Base-by-base conservation (phyloP, 2,888 invertebrate species). In the Drosophila eohydei region DNA sequence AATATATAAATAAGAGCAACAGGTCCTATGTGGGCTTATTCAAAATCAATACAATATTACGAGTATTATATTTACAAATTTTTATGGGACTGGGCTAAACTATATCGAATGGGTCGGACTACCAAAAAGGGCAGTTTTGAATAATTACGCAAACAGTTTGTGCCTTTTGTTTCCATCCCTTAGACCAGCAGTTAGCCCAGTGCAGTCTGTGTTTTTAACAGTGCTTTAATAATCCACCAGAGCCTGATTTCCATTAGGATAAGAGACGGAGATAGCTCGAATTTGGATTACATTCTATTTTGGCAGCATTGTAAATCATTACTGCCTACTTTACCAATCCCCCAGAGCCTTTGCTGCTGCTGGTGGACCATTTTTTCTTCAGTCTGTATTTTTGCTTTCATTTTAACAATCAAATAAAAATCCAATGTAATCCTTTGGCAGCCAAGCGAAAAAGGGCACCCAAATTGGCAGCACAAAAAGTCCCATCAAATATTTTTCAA, bases 391-490 rank as follows among this genome's bases (percentile, higher is more conserved):
- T 61, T 48, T 71, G 60, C 63, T 75, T 75, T 80, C 61, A 56
- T 70, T 74, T 70, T 63, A 67, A 79, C 87, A 84, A 89, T 87
- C 87, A 89, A 84, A 89, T 87, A 77, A 87, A 79, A 84, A 87
- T 87, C 88, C 76, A 86, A 83, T 87, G 84, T 84, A 89, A 89
- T 79, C 84, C 89, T 87, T 88, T 88, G 88, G 84, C 84, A 87
- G 73, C 79, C 84, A 66, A 67, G 71, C 81, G 77, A 64, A 80
- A 78, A 80, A 76, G 64, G 71, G 59, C 54, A 36, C 63, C 62
- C 71, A 71, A 88, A 88, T 82, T 88, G 88, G 83, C 87, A 78
- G 54, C 65, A 60, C 46, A 63, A 50, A 72, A 65, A 66, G 50
- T 57, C 62, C 52, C 73, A 74, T 63, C 67, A 67, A 73, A 63